These are phyloP conservation scores for Margarornis squamiger DNA, from an alignment of 2,797 vertebrate genomes.

Conservation along the genomic window DNA sequence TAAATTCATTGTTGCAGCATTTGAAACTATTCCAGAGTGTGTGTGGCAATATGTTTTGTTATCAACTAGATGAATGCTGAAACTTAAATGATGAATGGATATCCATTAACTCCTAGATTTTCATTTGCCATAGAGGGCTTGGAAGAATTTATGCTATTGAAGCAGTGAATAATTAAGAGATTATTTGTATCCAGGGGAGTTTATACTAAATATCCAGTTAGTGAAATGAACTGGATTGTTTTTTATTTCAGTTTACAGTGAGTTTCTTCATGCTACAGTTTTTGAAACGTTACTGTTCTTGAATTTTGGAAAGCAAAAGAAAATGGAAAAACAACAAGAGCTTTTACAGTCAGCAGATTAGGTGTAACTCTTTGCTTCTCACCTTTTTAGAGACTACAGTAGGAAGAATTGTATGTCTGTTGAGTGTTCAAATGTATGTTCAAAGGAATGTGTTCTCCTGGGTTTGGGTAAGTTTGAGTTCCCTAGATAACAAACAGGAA, in stretches of 20 bases:
- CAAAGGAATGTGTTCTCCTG: neutral
- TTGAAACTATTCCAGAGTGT: neutral
- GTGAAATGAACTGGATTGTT: neutral
- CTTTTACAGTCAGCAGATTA: neutral
- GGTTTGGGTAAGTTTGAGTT: neutral
- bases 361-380: neutral
- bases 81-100: neutral
- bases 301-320: neutral
- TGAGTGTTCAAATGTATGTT: neutral
- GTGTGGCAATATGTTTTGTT: neutral
- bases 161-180: neutral
- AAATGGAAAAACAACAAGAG: neutral
- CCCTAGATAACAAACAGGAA: neutral
- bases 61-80: neutral
- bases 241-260: neutral
- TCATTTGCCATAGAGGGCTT: neutral
- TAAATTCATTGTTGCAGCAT: neutral
- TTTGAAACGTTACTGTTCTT: neutral
- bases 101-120: neutral
- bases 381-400: neutral
- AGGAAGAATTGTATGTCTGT: neutral
- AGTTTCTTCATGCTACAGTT: neutral
- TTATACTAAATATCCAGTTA: neutral
- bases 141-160: neutral
- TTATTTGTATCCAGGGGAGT: neutral